Conservation (phyloP, 2,888 invertebrate species). For the Zhengitettix transpicula region DNA sequence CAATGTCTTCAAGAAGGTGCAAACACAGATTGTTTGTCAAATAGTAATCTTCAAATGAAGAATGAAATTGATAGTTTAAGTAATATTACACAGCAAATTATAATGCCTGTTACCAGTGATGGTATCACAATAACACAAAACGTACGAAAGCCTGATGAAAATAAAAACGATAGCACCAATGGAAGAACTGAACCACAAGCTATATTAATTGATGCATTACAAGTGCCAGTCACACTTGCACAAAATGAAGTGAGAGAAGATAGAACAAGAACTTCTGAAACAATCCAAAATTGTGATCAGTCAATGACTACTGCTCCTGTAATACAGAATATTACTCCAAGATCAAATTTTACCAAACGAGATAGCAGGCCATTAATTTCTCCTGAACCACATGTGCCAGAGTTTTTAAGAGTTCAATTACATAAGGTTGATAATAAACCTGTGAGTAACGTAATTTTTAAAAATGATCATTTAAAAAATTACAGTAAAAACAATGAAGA, state of each 20-base stretch:
- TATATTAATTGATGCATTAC: neutral
- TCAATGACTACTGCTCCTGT: too few relatives aligned
- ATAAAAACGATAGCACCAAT: neutral
- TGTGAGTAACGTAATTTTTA: conserved; percentile 34
- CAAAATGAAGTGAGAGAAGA: neutral
- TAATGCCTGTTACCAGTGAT: neutral
- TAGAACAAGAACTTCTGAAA: neutral
- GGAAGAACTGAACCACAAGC: neutral
- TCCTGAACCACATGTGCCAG: conserved; percentile 31
- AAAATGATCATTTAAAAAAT: neutral
- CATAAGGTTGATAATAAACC: conserved; percentile 50
- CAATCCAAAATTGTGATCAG: neutral
- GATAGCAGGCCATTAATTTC: neutral
- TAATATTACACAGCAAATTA: conserved; percentile 4
- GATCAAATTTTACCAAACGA: neutral
- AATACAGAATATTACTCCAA: neutral
- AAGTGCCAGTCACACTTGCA: neutral
- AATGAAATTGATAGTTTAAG: conserved; percentile 21
- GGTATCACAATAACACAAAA: conserved; percentile 6
- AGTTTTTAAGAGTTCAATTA: conserved; percentile 52
- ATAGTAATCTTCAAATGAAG: neutral
- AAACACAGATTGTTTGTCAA: neutral
- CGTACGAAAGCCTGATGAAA: neutral
- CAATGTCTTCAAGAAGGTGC: neutral
- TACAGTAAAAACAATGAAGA: too few relatives aligned